These are phyloP conservation scores for Varanus salvator DNA, from an alignment of 2,113 vertebrate species.

Conservation along the genomic window DNA sequence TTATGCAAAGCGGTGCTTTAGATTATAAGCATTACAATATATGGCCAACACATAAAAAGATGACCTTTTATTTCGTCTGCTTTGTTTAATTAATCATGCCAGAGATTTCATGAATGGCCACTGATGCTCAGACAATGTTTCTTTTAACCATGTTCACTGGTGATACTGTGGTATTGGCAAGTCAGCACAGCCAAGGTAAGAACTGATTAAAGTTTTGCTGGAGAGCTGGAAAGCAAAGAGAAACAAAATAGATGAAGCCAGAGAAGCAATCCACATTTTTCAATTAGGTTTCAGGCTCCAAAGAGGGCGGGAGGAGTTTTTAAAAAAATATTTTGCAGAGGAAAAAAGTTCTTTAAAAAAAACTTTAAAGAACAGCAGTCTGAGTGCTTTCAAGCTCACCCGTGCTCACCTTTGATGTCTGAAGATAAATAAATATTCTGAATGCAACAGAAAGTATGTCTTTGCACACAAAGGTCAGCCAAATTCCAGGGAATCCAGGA, in stretches of 20 bases:
- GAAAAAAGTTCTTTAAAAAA: no score
- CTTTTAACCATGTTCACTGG: not conserved
- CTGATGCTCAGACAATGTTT: not conserved
- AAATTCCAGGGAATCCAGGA: no score
- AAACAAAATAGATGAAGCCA: not conserved
- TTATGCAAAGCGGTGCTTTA: not conserved
- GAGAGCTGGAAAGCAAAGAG: not conserved
- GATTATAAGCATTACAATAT: not conserved
- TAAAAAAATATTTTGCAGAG: no score
- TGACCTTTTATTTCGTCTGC: not conserved
- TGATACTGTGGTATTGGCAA: not conserved
- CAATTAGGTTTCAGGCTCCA: not conserved
- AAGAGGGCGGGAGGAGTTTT: no score
- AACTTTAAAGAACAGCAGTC: not conserved
- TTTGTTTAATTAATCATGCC: not conserved
- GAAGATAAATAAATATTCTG: not conserved
- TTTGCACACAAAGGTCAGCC: no score
- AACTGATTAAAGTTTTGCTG: not conserved
- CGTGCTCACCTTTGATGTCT: not conserved
- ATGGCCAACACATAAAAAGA: not conserved
- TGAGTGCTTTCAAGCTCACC: not conserved
- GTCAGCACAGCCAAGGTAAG: not conserved
- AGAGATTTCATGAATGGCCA: not conserved
- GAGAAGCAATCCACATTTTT: not conserved
- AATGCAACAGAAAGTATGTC: no score